phyloP scores from a whole-genome alignment of 1,140 invertebrate species.

The Eumaeus atala region DNA sequence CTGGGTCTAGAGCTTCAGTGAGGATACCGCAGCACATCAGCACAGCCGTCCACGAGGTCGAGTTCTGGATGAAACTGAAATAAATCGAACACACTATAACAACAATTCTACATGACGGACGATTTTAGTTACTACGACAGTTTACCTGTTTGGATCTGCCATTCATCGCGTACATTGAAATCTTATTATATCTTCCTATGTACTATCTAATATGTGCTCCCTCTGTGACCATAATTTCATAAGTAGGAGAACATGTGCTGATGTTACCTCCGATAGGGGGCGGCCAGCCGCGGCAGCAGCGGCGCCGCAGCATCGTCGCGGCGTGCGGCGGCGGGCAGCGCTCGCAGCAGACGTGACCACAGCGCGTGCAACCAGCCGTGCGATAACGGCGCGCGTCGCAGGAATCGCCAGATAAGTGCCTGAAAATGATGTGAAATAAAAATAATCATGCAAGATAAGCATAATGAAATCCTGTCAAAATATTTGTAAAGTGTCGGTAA shows the following conservation, averaged over 20 bases:
- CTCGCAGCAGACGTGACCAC: constrained; percentile 52
- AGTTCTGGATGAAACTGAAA: constrained; percentile 51
- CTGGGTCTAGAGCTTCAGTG: constrained; percentile 51
- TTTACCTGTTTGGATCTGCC: too few species aligned
- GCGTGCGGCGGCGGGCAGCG: constrained; percentile 41
- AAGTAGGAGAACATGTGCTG: too few species aligned
- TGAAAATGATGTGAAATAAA: constrained; percentile 8
- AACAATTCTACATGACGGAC: too few species aligned
- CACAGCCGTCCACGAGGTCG: constrained; percentile 47
- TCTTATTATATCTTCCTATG: too few species aligned
- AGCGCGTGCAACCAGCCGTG: constrained; percentile 31
- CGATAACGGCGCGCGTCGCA: constrained; percentile 17
- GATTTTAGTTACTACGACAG: too few species aligned
- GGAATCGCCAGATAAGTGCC: constrained; percentile 21
- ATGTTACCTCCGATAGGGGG: constrained; percentile 37
- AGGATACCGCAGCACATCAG: constrained; percentile 49
- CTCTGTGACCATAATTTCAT: too few species aligned
- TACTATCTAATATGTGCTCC: too few species aligned
- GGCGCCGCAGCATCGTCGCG: constrained; percentile 30
- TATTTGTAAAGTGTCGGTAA: too few species aligned
- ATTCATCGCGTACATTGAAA: too few species aligned
- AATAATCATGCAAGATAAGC: too few species aligned
- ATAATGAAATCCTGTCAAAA: too few species aligned
- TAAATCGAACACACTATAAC: background rate
- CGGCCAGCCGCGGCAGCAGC: constrained; percentile 34